Base-by-base conservation (phyloP, 2,113 vertebrate genomes). In the Castor canadensis region DNA sequence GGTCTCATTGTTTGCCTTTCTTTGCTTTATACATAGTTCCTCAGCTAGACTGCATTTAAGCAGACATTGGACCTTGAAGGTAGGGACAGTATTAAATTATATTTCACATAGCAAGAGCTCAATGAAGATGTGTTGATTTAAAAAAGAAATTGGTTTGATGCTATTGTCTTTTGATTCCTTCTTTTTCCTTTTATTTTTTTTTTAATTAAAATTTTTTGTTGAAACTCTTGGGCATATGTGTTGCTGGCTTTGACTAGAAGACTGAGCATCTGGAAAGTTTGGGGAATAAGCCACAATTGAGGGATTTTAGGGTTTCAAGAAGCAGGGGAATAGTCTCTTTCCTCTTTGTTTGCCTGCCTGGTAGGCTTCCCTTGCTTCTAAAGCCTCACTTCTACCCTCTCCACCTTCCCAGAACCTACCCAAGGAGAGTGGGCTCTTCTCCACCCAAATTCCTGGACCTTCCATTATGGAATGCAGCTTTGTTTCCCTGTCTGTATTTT, bases 141-240 rank as follows among this genome's bases (percentile, higher is more conserved):
- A 35, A 43, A 58, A 60, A 76, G 58, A 67, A 86, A 77, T 28
- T 64, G 40, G 19, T 56, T 92, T 79, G 54, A 82, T 2, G 45
- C 15, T 47, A 54, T 79, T 89, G 95, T 94, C 38, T 90, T 95
- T 64, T 87, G 75, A 87, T 76, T 80, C 38, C 58, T 93, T 95
- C 7, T 17, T 94, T 89, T 86, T 91, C n/a, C 62, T 54, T 87
- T 58, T 58, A 64, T 8, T 2, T 62, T 52, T 92, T 93, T 92
- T 93, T 81, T 67, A 56, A 92, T 93, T 12, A 80, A 80, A 86
- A 1, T 62, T n/a, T 58, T 67, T 40, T 52, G 16, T 60, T 67
- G 22, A 87, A 93, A 82, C 19, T 58, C 35, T n/a, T 54, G 72
- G 62, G 69, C 17, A 24, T 71, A 40, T 5, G 5, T 43, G 40